phyloP scores from a whole-genome alignment of 2,797 vertebrate species.

The Scolopax rusticola region DNA sequence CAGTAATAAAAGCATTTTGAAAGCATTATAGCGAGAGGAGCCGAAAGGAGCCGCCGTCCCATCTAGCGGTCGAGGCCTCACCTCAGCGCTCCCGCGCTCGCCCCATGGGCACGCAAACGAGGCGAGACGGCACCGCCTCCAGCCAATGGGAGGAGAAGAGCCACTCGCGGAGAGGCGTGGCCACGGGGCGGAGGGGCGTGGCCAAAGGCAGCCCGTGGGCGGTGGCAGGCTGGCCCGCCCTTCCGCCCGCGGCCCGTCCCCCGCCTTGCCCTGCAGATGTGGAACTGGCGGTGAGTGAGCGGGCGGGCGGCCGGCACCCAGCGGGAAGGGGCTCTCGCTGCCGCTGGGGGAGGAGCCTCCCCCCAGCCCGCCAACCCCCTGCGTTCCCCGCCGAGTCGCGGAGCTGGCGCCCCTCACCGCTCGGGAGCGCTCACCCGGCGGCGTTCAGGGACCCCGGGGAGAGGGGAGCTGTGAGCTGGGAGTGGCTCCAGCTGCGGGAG shows the following conservation, averaged over 20 bases:
- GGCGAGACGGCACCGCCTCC: background rate
- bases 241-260: background rate
- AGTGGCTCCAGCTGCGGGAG: background rate
- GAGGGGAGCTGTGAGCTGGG: background rate
- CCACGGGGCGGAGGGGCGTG: background rate
- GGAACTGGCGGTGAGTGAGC: slow-evolving; percentile 61
- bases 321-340: background rate
- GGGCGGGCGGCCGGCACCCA: background rate
- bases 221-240: background rate
- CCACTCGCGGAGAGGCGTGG: fast-evolving
- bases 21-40: fast-evolving
- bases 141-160: background rate
- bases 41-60: fast-evolving
- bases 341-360: slow-evolving; percentile 1
- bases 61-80: fast-evolving
- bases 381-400: background rate
- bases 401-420: background rate
- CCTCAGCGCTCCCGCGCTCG: background rate
- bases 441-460: too few relatives aligned
- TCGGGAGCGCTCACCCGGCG: background rate
- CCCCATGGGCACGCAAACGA: fast-evolving
- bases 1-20: fast-evolving
- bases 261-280: slow-evolving; percentile 2
- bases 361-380: background rate
- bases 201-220: background rate